A percentile compares a stretch with the other conserved stretches of the same genome.
These are phyloP conservation scores for Ommatoiulus sabulosus DNA, from an alignment of 2,888 invertebrate genomes.

Conservation along the genomic window DNA sequence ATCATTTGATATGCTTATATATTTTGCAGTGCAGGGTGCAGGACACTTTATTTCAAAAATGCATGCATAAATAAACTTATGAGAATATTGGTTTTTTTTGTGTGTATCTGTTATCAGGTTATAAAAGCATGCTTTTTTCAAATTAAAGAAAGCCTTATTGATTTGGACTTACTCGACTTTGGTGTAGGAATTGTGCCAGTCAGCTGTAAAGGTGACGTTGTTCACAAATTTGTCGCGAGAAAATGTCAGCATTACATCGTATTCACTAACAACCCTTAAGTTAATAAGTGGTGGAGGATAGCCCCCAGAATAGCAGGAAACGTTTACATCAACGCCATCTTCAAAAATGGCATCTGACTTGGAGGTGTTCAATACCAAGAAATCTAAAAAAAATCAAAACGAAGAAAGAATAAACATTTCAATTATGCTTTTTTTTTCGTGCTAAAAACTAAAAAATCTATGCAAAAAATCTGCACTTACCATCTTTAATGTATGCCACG, in stretches of 20 bases:
- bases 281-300: conserved; percentile 48
- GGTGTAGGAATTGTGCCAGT: conserved; percentile 7
- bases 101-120: no score
- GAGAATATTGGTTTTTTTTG: no score
- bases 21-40: no score
- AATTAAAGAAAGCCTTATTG: not conserved
- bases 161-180: not conserved
- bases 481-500: not conserved
- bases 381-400: not conserved
- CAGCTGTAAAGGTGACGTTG: conserved; percentile 27
- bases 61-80: no score
- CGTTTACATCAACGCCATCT: not conserved
- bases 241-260: not conserved
- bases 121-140: no score
- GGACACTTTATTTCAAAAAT: no score
- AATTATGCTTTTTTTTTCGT: not conserved
- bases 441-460: no score
- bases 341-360: not conserved
- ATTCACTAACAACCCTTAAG: not conserved
- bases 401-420: not conserved
- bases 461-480: no score
- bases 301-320: conserved; percentile 6
- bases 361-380: not conserved
- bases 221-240: not conserved
- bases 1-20: no score